Percentiles rank a stretch among this genome's conserved stretches.
Conservation (phyloP, 2,113 vertebrate species). For the Rhinoderma darwinii region DNA sequence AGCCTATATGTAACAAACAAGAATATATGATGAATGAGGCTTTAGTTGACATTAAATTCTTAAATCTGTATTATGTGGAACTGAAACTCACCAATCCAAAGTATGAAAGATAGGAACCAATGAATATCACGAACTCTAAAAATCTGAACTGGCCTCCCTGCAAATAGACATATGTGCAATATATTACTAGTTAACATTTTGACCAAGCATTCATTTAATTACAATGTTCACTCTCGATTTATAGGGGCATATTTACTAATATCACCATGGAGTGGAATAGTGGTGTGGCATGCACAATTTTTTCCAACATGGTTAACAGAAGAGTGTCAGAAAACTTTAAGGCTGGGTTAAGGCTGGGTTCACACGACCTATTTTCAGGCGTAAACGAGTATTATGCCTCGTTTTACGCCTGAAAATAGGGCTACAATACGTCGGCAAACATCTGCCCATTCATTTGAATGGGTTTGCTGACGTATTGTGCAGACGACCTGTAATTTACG, state of each 20-base stretch:
- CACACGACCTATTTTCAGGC: too few relatives aligned
- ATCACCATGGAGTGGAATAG: too few relatives aligned
- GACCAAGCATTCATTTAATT: background rate
- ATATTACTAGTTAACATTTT: background rate
- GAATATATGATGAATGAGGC: background rate
- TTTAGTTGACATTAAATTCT: background rate
- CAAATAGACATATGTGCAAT: conserved; percentile 46
- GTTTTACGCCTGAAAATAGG: too few relatives aligned
- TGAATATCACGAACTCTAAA: conserved; percentile 79
- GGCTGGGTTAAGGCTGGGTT: too few relatives aligned
- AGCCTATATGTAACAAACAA: conserved; percentile 68
- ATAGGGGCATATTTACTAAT: background rate
- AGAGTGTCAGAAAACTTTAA: too few relatives aligned
- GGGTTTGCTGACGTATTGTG: too few relatives aligned
- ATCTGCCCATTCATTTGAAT: too few relatives aligned
- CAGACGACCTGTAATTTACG: too few relatives aligned
- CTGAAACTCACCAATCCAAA: conserved; percentile 80
- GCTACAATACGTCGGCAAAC: too few relatives aligned
- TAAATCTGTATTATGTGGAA: background rate
- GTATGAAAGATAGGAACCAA: conserved; percentile 83
- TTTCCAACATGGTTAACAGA: too few relatives aligned
- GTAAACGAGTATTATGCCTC: too few relatives aligned
- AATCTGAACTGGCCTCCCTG: conserved; percentile 81
- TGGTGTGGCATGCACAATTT: too few relatives aligned
- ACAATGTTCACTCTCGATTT: background rate